Evolutionary conservation across 2,113 vertebrate genomes (phyloP), one percentile per base, ranked within the genome.

Genomic region (Haliaeetus leucogaster): DNA sequence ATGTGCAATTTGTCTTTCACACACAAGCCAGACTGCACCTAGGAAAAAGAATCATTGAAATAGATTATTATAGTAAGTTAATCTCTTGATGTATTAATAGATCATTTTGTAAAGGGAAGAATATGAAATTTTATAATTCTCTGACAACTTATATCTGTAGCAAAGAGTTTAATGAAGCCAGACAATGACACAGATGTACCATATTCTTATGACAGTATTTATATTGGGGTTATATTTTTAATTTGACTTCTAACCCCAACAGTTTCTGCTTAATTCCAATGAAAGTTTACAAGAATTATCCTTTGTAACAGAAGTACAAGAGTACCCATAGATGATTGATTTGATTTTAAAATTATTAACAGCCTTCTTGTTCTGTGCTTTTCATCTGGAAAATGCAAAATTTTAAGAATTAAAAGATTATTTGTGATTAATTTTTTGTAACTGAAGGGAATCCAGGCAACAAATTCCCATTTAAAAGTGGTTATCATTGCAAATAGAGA

Each of bases 91-190:
- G 53, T 91, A 83, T 90, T 82, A 93, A 86, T 82, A 95, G 86
- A 76, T 93, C 86, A 58, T 91, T 96, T 95, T 94, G 94, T 95
- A 90, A 94, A 92, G 77, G 45, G 95, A 91, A 97, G 93, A 78
- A 93, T 26, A 73, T 73, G 73, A 97, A 83, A 94, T 90, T 97
- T 97, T 89, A 72, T 95, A 95, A 80, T 96, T 96, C 86, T 95
- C 86, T 93, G 88, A 91, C 94, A 96, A 94, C 67, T 96, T 90
- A 62, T 95, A 93, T 95, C 82, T 89, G 61, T 86, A 82, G 88
- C 83, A 95, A 95, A 94, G 82, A 88, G 52, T 95, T 93, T 95
- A 97, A 97, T 96, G 91, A 96, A 90, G 76, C 65, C 70, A 97
- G 92, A 96, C 62, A 96, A 91, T 95, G 86, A 84, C 85, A 78